Base-by-base conservation (phyloP, 2,888 invertebrate genomes). In the Phrixothrix hirtus region DNA sequence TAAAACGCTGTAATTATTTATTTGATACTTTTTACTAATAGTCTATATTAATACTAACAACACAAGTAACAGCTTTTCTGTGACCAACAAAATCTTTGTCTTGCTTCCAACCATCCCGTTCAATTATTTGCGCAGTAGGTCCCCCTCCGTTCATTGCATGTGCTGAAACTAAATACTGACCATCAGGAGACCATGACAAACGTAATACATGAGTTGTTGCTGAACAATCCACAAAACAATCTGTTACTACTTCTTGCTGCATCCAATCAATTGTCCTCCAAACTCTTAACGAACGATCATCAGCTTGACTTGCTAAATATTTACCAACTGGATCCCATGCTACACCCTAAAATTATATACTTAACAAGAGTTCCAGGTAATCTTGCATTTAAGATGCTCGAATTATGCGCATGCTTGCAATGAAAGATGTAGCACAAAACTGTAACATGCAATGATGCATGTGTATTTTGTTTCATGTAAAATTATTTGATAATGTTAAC, bases 251-350 rank as follows among this genome's bases (percentile, higher is more conserved):
- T 29, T 87, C 85, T 68, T 94, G 92, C 64, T 89, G 87, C 2
- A 87, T 83, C 99, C 99, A 99, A 71, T 97, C 96, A 1, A 87
- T 84, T 0, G 97, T 97, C 65, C 94, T 85, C 99, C 99, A 99
- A 12, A 99, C 88, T 68, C 92, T 81, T 13, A 99, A 77, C 10
- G 92, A 91, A 67, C 93, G 92, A 74, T 98, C 98, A 75, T 97
- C 97, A 0, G 95, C 94, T 75, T 98, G 97, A 25, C 95, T 93
- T 0, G 98, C 96, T 50, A 99, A 77, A 73, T 95, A 98, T 76
- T 95, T 95, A 0, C 98, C 98, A 34, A 95, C 91, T 1, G 99
- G 99, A 78, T 99, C 99, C 97, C 98, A 99, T 2, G 95, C 88
- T 1, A 99, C 90, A 4, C 99, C 99, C 78, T 75, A 21, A 4